phyloP scores from a whole-genome alignment of 2,797 vertebrate species.

The Chanos chanos region DNA sequence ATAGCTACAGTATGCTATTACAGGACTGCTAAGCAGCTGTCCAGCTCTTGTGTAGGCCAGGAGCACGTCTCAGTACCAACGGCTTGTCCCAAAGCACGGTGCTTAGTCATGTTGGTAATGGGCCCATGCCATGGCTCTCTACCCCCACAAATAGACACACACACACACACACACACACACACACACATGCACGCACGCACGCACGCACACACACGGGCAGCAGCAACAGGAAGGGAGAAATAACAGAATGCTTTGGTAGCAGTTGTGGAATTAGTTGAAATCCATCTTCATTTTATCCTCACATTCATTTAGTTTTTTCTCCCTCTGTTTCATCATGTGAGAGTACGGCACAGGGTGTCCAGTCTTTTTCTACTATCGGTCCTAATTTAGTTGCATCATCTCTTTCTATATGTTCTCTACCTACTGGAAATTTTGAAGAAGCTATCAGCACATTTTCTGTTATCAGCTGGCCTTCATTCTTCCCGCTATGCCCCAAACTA shows the following conservation, averaged over 20 bases:
- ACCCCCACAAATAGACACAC: constrained; percentile 12
- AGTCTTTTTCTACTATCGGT: too few relatives aligned
- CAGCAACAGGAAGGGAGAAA: not conserved
- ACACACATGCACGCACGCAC: too few relatives aligned
- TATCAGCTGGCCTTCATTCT: constrained; percentile 41
- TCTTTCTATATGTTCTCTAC: constrained; percentile 16
- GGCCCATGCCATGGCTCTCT: constrained; percentile 23
- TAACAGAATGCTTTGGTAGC: constrained; percentile 37
- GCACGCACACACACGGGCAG: constrained; percentile 17
- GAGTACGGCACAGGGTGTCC: constrained; percentile 17
- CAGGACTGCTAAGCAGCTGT: constrained; percentile 52
- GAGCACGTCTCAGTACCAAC: constrained; percentile 33
- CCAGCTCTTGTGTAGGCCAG: constrained; percentile 32
- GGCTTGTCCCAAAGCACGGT: constrained; percentile 42
- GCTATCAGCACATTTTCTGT: constrained; percentile 32
- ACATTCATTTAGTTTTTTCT: constrained; percentile 21
- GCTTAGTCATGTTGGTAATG: constrained; percentile 35
- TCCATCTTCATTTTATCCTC: constrained; percentile 43
- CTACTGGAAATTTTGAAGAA: constrained; percentile 27
- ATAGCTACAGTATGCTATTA: constrained; percentile 49
- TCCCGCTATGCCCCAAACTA: not conserved
- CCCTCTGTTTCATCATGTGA: too few relatives aligned
- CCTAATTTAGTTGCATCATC: constrained; percentile 10
- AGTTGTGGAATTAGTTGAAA: constrained; percentile 26
- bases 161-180: too few relatives aligned